Evolutionary conservation across 2,888 invertebrate species (phyloP), one percentile per base, ranked within the genome.

Genomic region (Zele albiditarsus): DNA sequence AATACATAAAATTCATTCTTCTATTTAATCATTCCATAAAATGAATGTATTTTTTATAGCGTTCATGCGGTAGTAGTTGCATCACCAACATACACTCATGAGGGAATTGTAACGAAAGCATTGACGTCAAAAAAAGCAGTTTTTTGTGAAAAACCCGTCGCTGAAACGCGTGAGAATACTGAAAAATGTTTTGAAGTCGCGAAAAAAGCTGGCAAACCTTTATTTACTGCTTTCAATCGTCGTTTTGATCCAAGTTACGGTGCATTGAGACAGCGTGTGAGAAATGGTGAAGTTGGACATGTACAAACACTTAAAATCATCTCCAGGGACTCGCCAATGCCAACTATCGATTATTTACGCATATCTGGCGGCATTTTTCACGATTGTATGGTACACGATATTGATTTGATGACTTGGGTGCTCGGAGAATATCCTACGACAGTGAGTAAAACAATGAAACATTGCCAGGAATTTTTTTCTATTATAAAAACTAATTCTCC

Each of bases 121-220:
- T 87, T 93, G 57, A 88, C 90, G 12, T 89, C 90, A 72, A 90
- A 91, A 77, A 94, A 94, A 83, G 91, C 92, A 25, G 93, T 94
- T 0, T 94, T 93, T 85, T 93, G 93, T 81, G 94, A 94, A 86
- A 94, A 94, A 82, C 94, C 94, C 0, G 91, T 94, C 12, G 92
- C 93, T 0, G 91, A 92, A 80, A 90, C 90, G 76, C 88, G 90
- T 3, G 89, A 90, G 31, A 90, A 91, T 10, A 91, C 92, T 0
- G 89, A 89, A 77, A 91, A 89, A 73, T 93, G 93, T 81, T 94
- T 92, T 83, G 91, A 92, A 60, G 88, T 90, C 0, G 93, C 94
- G 0, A 90, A 90, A 73, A 88, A 91, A 66, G 90, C 90, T 33
- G 91, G 91, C 1, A 90, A 90, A 38, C 90, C 92, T 0, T 87